These are phyloP conservation scores for Icerya purchasi DNA, from an alignment of 2,888 invertebrate species.

Conservation along the genomic window DNA sequence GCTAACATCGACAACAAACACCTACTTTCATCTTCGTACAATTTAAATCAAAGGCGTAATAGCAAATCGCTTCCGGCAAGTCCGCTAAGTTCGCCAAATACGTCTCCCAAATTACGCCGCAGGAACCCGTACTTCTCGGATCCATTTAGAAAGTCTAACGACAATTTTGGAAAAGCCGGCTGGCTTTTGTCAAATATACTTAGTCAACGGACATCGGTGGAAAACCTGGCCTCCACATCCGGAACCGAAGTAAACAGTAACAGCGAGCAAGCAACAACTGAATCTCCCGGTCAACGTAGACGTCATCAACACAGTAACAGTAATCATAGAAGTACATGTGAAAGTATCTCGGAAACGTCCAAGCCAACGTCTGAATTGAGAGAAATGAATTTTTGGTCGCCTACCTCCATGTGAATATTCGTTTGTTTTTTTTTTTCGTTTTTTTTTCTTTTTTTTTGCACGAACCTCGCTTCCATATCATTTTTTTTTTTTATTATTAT, in stretches of 20 bases:
- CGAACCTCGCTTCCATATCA: too few species aligned
- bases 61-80: constrained; percentile 50
- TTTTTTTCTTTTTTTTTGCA: neutral
- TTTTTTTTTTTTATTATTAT: too few species aligned
- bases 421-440: neutral
- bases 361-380: constrained; percentile 49
- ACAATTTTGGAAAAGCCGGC: constrained; percentile 2
- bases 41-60: constrained; percentile 30
- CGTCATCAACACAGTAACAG: neutral
- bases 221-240: constrained; percentile 4
- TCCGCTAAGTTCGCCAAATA: constrained; percentile 39
- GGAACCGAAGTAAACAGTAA: neutral
- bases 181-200: constrained; percentile 7
- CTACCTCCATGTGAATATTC: constrained; percentile 48
- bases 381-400: constrained; percentile 71
- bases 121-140: constrained; percentile 38
- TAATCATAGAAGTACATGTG: neutral
- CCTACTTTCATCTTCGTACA: neutral
- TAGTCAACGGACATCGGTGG: constrained; percentile 11
- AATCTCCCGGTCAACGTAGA: constrained; percentile 2
- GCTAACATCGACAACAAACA: neutral
- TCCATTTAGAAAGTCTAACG: constrained; percentile 11
- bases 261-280: neutral
- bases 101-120: constrained; percentile 37
- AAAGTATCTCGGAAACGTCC: constrained; percentile 26